Conservation (phyloP, 1,140 invertebrate genomes). For the Acyrthosiphon pisum region DNA sequence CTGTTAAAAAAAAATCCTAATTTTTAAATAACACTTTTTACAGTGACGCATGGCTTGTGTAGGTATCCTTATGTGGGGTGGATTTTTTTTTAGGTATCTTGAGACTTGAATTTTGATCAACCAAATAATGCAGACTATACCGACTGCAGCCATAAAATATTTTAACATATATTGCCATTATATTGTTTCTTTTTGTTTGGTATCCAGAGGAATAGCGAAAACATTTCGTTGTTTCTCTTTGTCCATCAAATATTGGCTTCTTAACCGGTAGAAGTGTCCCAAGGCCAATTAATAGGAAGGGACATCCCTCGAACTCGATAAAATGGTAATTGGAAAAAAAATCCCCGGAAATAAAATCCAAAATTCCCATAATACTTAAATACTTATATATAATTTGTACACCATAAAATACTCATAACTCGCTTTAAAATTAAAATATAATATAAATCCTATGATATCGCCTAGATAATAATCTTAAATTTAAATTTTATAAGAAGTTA, state of each 20-base stretch:
- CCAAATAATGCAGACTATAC: not conserved
- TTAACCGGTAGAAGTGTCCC: not conserved
- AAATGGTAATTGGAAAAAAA: not conserved
- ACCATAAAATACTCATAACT: too few species aligned
- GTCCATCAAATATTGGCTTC: not conserved
- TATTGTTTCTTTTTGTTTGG: not conserved
- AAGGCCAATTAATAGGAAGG: not conserved
- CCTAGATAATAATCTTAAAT: too few species aligned
- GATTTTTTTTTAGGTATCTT: not conserved
- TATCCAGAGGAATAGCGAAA: not conserved
- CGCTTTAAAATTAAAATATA: too few species aligned
- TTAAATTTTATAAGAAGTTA: too few species aligned
- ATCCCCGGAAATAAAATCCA: too few species aligned
- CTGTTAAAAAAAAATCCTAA: not conserved
- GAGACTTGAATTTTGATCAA: not conserved
- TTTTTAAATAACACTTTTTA: not conserved
- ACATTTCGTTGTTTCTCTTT: not conserved
- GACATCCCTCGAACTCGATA: not conserved
- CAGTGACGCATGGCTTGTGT: not conserved
- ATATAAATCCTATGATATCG: too few species aligned
- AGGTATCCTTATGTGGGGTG: not conserved
- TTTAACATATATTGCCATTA: not conserved
- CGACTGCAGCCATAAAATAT: slow-evolving; percentile 3
- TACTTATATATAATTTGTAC: too few species aligned
- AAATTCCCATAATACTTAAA: too few species aligned